These are phyloP conservation scores for Habrosyne pyritoides DNA, from an alignment of 2,888 invertebrate species.

Conservation along the genomic window DNA sequence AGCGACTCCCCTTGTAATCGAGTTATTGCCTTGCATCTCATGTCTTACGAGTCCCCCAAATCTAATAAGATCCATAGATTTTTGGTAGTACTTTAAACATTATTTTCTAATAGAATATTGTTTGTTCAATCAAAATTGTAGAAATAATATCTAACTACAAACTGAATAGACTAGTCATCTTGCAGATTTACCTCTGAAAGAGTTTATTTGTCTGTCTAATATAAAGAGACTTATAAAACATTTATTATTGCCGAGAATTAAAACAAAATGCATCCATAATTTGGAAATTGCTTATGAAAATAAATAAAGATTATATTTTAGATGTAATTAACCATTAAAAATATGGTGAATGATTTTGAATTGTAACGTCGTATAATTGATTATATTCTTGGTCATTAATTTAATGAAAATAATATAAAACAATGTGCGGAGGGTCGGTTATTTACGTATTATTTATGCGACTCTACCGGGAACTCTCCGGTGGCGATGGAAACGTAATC, in stretches of 20 bases:
- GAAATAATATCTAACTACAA: too few species aligned
- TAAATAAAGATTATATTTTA: too few species aligned
- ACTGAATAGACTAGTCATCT: too few species aligned
- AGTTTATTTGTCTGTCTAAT: too few species aligned
- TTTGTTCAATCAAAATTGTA: not conserved
- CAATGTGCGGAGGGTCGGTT: conserved; percentile 26
- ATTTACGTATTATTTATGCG: conserved; percentile 58
- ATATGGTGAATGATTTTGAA: conserved; percentile 1
- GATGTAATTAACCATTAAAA: not conserved
- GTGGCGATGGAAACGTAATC: conserved; percentile 49
- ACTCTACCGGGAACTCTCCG: conserved; percentile 51
- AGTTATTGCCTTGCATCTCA: conserved; percentile 78
- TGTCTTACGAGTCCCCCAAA: conserved; percentile 58
- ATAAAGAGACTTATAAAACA: too few species aligned
- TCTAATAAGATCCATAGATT: conserved; percentile 45
- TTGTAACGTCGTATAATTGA: conserved; percentile 32
- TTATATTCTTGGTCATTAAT: conserved; percentile 20
- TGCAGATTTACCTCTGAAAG: too few species aligned
- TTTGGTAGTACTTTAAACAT: conserved; percentile 28
- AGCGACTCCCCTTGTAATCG: conserved; percentile 57
- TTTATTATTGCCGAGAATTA: too few species aligned
- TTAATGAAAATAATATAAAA: conserved; percentile 25
- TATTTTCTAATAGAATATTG: not conserved
- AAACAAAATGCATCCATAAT: too few species aligned
- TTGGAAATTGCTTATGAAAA: too few species aligned